Evolutionary conservation across 2,888 invertebrate species (phyloP), one percentile per base, ranked within the genome.

Genomic region (Eupithecia insigniata): DNA sequence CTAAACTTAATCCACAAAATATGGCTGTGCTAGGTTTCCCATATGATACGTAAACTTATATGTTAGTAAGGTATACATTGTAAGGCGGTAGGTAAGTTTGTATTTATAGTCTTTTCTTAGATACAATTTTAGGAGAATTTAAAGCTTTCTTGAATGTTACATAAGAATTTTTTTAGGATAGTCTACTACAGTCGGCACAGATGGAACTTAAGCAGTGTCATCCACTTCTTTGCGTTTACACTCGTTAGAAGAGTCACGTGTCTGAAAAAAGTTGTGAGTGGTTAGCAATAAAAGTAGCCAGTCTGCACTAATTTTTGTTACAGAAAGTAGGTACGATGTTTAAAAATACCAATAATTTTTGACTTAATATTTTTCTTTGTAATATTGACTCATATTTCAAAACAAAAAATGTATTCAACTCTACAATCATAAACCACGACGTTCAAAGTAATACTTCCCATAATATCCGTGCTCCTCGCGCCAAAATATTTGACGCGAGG

Each of bases 11-110:
- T 66, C 73, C 76, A 82, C 81, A 81, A 85, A 85, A 84, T 81
- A 86, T 87, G 90, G 90, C 90, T 90, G 90, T 90, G 90, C 84
- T 89, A 87, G 86, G 32, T 61, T 34, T 66, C 71, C n/a, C 43
- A 30, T 64, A 66, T 66, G 22, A 66, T 22, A 66, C 43, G 32
- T 22, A 22, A 62, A 58, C 46, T 62, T 71, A 39, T 55, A 55
- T 55, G 30, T 62, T n/a, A 68, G 58, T 51, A 62, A 64, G 60
- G 32, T 58, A 14, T 34, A 22, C 12, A 32, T 34, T 62, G 30
- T 61, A 18, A 61, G 8, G 61, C 61, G 32, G 61, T 61, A 62
- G 60, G 64, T 64, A 64, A 36, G 60, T 67, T 67, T 71, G 64
- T 73, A 72, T 61, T 69, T 74, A 22, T 66, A 22, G 28, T 74